Conservation (phyloP, 2,113 vertebrate genomes). For the Rhodinocichla rosea region DNA sequence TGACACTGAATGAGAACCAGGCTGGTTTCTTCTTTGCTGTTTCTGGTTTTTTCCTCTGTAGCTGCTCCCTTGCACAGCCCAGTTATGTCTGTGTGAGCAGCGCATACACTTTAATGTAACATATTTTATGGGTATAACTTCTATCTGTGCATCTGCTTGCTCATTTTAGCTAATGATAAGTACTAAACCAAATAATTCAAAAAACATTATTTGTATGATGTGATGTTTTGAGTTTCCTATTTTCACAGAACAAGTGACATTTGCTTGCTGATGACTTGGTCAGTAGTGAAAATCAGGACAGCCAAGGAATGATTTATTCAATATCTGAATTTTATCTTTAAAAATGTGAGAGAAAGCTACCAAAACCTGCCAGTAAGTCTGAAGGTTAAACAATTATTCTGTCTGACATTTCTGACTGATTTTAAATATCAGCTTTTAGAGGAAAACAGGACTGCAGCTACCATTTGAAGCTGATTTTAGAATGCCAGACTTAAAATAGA, state of each 20-base stretch:
- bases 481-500: background rate
- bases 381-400: background rate
- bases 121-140: background rate
- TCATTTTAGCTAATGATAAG: background rate
- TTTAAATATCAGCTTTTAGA: conserved; percentile 6
- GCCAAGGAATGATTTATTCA: background rate
- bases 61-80: background rate
- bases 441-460: background rate
- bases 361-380: background rate
- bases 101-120: background rate
- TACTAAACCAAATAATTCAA: background rate
- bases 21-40: background rate
- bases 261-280: background rate
- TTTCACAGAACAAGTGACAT: background rate
- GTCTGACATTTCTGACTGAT: conserved; percentile 6
- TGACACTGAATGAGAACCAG: background rate
- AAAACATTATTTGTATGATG: background rate
- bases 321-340: background rate
- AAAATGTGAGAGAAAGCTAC: background rate
- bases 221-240: background rate
- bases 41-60: background rate
- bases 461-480: background rate
- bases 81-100: background rate
- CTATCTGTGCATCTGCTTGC: background rate
- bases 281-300: background rate